These are phyloP conservation scores for Lamprotornis superbus DNA, from an alignment of 2,113 vertebrate species.

Conservation along the genomic window DNA sequence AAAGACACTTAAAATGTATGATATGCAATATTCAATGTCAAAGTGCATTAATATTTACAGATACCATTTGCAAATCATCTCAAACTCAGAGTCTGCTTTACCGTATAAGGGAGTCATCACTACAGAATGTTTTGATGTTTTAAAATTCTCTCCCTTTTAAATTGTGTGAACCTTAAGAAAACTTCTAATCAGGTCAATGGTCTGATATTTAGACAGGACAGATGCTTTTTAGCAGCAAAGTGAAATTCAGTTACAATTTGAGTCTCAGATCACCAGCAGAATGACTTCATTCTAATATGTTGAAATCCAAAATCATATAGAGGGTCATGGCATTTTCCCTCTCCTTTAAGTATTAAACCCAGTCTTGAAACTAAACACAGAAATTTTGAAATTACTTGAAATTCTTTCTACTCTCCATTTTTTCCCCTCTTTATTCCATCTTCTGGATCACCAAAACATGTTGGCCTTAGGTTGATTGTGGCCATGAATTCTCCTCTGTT, in stretches of 20 bases:
- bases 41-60: slow-evolving; percentile 56
- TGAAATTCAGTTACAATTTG: not conserved
- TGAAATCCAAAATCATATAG: not conserved
- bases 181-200: not conserved
- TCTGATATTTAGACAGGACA: not conserved
- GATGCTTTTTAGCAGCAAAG: not conserved
- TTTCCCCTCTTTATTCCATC: not conserved
- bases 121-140: not conserved
- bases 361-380: not conserved
- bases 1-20: slow-evolving; percentile 32
- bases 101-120: not conserved
- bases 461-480: not conserved
- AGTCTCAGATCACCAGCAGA: not conserved
- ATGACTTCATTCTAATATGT: not conserved
- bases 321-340: not conserved
- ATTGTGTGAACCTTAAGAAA: not conserved
- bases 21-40: not conserved
- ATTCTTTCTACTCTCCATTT: not conserved
- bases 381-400: not conserved
- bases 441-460: not conserved
- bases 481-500: not conserved
- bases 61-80: slow-evolving; percentile 7
- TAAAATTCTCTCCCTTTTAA: not conserved
- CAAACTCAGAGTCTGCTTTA: not conserved
- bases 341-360: not conserved